Evolutionary conservation across 2,113 vertebrate genomes (phyloP).

Genomic region (Megaceryle maxima): DNA sequence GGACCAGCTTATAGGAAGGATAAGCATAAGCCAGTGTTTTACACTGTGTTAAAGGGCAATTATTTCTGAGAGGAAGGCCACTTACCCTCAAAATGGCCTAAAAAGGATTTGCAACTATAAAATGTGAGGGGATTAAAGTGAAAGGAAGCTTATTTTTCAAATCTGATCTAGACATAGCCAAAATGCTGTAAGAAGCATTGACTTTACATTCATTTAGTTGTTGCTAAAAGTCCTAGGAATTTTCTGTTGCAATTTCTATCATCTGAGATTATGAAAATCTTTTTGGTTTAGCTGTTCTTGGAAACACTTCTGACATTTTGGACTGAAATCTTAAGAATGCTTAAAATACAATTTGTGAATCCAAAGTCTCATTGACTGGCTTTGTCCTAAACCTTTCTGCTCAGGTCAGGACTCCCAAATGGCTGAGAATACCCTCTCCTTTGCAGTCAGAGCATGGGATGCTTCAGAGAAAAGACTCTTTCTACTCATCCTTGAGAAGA

Average conservation of each 20-base stretch:
- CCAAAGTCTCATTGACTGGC: not conserved
- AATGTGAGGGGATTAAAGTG: not conserved
- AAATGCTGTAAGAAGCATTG: not conserved
- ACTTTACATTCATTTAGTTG: not conserved
- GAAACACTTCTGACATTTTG: not conserved
- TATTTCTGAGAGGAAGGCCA: not conserved
- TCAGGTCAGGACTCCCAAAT: not conserved
- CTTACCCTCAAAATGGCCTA: not conserved
- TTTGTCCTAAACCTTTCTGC: not conserved
- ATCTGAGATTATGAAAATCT: not conserved
- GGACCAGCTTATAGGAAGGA: not conserved
- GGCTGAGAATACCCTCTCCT: not conserved
- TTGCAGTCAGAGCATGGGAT: accelerated
- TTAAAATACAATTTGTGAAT: not conserved
- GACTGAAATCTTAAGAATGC: not conserved
- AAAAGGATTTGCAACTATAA: not conserved
- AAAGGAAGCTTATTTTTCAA: not conserved
- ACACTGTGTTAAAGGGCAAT: not conserved
- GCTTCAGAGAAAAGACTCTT: accelerated
- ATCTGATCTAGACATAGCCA: not conserved
- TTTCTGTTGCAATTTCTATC: not conserved
- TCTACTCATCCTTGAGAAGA: not conserved
- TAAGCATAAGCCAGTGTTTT: too few species aligned
- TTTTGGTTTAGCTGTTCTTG: not conserved
- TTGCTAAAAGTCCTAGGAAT: not conserved